These are phyloP conservation scores for Actinia equina DNA, from an alignment of 64 coral and sea anemone genomes.

Conservation along the genomic window DNA sequence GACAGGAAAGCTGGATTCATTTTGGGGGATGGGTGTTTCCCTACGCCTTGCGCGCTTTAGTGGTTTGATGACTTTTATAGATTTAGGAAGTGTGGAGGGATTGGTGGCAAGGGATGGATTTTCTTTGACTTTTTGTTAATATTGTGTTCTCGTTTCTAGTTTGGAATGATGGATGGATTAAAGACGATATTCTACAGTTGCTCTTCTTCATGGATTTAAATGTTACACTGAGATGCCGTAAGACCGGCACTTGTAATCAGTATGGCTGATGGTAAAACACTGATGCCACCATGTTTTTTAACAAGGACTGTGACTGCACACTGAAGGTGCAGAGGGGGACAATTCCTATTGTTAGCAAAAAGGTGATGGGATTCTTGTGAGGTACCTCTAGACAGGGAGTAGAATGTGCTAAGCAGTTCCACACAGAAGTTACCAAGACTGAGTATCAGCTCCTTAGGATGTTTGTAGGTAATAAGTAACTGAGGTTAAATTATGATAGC, in stretches of 20 bases:
- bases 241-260: neutral
- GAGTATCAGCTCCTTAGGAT: no score
- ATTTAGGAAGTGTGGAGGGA: constrained; percentile 17
- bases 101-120: constrained; percentile 16
- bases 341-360: no score
- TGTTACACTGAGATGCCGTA: constrained; percentile 71
- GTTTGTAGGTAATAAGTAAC: no score
- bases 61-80: constrained; percentile 19
- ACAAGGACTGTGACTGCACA: no score
- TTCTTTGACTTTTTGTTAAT: constrained; percentile 47
- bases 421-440: no score
- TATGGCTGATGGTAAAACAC: no score
- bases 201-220: constrained; percentile 77
- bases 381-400: no score
- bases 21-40: constrained; percentile 38
- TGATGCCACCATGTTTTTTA: no score
- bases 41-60: constrained; percentile 2
- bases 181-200: constrained; percentile 71
- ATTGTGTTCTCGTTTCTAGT: constrained; percentile 66
- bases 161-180: constrained; percentile 71
- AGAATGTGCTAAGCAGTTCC: no score
- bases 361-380: no score
- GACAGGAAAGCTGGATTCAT: neutral
- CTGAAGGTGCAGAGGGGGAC: no score
- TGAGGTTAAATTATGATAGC: no score